Conservation (phyloP, 1,140 invertebrate species). For the Goniozus legneri region DNA sequence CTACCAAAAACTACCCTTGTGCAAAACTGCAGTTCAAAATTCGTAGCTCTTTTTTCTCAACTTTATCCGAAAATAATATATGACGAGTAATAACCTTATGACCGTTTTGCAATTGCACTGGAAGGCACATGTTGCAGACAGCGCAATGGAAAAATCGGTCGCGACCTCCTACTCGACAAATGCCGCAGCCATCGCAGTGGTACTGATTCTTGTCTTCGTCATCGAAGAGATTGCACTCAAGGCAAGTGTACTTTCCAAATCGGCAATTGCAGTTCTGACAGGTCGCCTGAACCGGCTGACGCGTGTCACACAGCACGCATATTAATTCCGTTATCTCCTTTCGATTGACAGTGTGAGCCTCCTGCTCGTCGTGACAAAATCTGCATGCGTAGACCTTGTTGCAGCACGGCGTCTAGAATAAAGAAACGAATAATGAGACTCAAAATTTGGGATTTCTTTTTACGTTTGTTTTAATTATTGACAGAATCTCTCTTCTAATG, state of each 20-base stretch:
- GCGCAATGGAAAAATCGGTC: slow-evolving; percentile 86
- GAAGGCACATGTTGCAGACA: slow-evolving; percentile 83
- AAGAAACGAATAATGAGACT: too few species aligned
- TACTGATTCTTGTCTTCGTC: slow-evolving; percentile 85
- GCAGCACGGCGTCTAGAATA: slow-evolving; percentile 78
- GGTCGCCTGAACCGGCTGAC: slow-evolving; percentile 74
- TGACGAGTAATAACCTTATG: slow-evolving; percentile 73
- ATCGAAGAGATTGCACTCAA: slow-evolving; percentile 85
- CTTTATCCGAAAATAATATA: too few species aligned
- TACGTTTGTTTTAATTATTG: slow-evolving; percentile 6
- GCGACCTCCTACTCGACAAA: slow-evolving; percentile 80
- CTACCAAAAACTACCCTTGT: too few species aligned
- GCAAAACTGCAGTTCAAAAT: too few species aligned
- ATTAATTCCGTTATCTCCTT: slow-evolving; percentile 78
- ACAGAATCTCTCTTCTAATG: background rate
- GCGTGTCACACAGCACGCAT: slow-evolving; percentile 75
- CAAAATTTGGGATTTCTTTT: slow-evolving; percentile 6
- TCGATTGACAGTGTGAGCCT: slow-evolving; percentile 76
- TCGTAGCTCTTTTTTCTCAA: too few species aligned
- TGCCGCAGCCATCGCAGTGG: slow-evolving; percentile 84
- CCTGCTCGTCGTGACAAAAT: slow-evolving; percentile 85
- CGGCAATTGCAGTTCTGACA: slow-evolving; percentile 71
- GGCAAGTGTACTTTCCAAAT: slow-evolving; percentile 84
- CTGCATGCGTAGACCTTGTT: slow-evolving; percentile 83
- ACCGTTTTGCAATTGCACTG: slow-evolving; percentile 70